Conservation (phyloP, 2,113 vertebrate genomes). For the Polypterus senegalus region DNA sequence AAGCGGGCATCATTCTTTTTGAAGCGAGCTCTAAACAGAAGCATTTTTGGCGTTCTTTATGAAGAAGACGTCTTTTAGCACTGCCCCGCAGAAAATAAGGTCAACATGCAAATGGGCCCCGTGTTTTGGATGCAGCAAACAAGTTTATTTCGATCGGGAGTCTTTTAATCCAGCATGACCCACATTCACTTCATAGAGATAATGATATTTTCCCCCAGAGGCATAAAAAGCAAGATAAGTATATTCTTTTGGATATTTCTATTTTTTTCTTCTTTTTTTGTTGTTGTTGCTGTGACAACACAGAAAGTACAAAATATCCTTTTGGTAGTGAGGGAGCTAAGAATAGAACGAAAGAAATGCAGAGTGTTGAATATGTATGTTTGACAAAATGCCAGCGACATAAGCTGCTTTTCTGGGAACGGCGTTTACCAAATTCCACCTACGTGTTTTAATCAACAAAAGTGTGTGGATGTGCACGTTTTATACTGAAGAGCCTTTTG, state of each 20-base stretch:
- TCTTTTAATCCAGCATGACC: constrained; percentile 1
- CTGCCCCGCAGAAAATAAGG: too few species aligned
- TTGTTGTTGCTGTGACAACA: constrained; percentile 4
- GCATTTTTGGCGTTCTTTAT: too few species aligned
- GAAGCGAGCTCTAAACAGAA: too few species aligned
- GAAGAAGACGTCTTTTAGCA: too few species aligned
- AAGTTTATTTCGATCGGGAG: not conserved
- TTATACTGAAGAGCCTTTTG: too few species aligned
- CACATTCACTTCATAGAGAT: not conserved
- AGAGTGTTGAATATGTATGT: not conserved
- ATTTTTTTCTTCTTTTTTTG: too few species aligned
- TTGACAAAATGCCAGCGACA: not conserved
- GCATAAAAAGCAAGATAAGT: not conserved
- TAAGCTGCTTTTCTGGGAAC: not conserved
- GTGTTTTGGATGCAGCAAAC: too few species aligned
- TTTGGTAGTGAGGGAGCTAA: not conserved
- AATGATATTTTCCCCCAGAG: not conserved
- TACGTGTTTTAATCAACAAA: too few species aligned
- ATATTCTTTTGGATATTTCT: constrained; percentile 3
- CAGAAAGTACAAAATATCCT: not conserved
- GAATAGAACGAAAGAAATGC: not conserved
- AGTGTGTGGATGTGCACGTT: too few species aligned
- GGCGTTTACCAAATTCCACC: too few species aligned
- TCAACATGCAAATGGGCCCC: too few species aligned
- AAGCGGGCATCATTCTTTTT: too few species aligned